These are phyloP conservation scores for Notodonta ziczac DNA, from an alignment of 2,888 invertebrate genomes.

Conservation along the genomic window DNA sequence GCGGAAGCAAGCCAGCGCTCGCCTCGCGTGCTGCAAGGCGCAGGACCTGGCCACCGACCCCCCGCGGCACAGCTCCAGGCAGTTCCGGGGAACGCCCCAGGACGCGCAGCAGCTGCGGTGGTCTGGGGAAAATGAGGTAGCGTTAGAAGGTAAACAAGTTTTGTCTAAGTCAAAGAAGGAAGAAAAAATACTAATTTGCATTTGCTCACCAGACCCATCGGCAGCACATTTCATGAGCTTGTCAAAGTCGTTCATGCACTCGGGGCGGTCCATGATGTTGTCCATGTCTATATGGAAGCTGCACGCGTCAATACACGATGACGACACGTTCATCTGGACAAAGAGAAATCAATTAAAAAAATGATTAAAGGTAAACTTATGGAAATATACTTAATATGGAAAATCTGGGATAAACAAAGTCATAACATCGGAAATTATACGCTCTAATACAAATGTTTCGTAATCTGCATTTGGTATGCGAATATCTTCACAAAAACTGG, in stretches of 20 bases:
- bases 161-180: too few relatives aligned
- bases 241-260: constrained; percentile 93
- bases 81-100: constrained; percentile 91
- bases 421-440: too few relatives aligned
- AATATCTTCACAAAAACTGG: not conserved
- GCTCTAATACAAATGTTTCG: too few relatives aligned
- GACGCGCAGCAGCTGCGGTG: constrained; percentile 93
- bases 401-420: too few relatives aligned
- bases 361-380: too few relatives aligned
- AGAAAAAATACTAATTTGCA: too few relatives aligned
- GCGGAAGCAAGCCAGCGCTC: constrained; percentile 92
- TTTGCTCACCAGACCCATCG: constrained; percentile 86
- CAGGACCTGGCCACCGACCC: constrained; percentile 89
- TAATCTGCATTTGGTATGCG: too few relatives aligned
- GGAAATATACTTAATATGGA: too few relatives aligned
- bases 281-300: constrained; percentile 93
- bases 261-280: constrained; percentile 91
- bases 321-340: constrained; percentile 88
- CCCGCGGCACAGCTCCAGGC: constrained; percentile 93
- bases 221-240: constrained; percentile 95
- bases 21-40: constrained; percentile 88
- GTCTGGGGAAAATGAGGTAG: constrained; percentile 72
- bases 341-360: not conserved
- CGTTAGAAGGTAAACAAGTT: too few relatives aligned
- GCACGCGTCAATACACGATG: constrained; percentile 92